Evolutionary conservation across 2,888 invertebrate species (phyloP), one percentile per base, ranked within the genome.

Genomic region (Metalampra italica): DNA sequence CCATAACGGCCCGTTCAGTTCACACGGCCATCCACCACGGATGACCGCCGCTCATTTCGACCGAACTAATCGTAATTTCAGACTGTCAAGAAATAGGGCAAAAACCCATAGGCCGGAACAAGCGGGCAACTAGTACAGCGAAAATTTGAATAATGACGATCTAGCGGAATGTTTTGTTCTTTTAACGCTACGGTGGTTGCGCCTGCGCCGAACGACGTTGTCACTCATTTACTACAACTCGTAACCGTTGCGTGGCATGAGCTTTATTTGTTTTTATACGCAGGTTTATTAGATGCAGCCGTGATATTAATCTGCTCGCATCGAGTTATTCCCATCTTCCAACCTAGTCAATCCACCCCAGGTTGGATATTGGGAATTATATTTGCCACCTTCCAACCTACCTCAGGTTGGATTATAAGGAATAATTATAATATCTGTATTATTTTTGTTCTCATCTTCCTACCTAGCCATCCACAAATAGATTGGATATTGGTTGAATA

Each of bases 121-220:
- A 83, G 78, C 82, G 75, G 85, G 84, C 82, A 86, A 84, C 80
- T 85, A 69, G 88, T 82, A 82, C 89, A 82, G 80, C 77, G 82
- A 86, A 87, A 85, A 87, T 88, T 87, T 86, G 79, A 85, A 86
- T 89, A 87, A 88, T 87, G 85, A 86, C 79, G 75, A 82, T 67
- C 76, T 87, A 87, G 88, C 87, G 89, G 87, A 78, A 71, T 81
- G 71, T 71, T 80, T 79, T 77, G 78, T 81, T 81, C 78, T 76
- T 76, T 73, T 70, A 76, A 76, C 82, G 83, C 74, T 76, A 82
- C 83, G 87, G 71, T 86, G 76, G 71, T 61, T 83, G 80, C 75
- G 69, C 60, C 59, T 53, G 62, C 68, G 51, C 46, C 47, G 52
- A 29, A 50, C 55, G 51, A 50, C 64, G 64, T 55, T 63, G 70